Evolutionary conservation across 2,888 invertebrate genomes (phyloP), one percentile per base, ranked within the genome.

Genomic region (Tenthredo distinguenda): DNA sequence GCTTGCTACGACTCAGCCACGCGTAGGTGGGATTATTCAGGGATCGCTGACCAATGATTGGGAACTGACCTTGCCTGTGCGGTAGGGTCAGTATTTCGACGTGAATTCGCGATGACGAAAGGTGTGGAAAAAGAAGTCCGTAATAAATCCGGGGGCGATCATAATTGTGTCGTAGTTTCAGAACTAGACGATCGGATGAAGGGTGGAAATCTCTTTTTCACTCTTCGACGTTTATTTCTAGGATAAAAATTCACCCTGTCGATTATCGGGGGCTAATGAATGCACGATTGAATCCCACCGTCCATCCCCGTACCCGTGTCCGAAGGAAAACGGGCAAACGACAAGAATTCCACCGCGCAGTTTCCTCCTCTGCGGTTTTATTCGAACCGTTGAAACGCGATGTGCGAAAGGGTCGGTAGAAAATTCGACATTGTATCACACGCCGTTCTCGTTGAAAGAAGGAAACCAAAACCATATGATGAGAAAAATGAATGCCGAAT

Each of bases 1-100:
- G 7, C n/a, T 55, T n/a, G n/a, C 55, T 55, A 12, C 43, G 72
- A 43, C 31, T 26, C n/a, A 43, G 40, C 72, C 40, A 50, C 77
- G 77, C 31, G 77, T 55, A 55, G 55, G 77, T 31, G 76, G 58
- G 9, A 58, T 58, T 79, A 79, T 58, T 79, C 31, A 79, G 79
- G 79, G 58, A 79, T 79, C 58, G 40, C 79, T 79, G 79, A 79
- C 79, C 79, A 79, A 79, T 79, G 37, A 79, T 79, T 26, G 58
- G n/a, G 37, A 79, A 79, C 79, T 79, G 79, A 79, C 79, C 79
- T 79, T 40, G 18, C 55, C n/a, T 40, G n/a, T 62, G 3, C n/a
- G n/a, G 55, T 55, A 79, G 79, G 79, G 79, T 79, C 79, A 79
- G 79, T 37, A 18, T 37, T 10, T 62, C n/a, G n/a, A 47, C 2